Conservation (phyloP, 1,140 invertebrate species). For the Meloidogyne floridensis region DNA sequence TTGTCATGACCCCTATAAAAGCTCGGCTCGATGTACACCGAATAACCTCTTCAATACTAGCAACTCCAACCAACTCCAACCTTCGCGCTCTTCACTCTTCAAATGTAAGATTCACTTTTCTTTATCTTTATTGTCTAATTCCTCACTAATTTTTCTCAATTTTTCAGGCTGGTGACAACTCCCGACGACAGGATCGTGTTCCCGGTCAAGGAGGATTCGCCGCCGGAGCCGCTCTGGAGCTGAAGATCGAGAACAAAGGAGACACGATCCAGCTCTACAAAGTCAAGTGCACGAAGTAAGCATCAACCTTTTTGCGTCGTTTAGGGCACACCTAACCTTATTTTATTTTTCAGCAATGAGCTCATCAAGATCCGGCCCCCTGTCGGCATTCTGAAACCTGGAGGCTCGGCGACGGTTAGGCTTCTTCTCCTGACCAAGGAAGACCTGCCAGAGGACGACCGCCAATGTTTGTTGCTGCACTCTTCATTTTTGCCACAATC, state of each 20-base stretch:
- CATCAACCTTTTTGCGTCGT: neutral
- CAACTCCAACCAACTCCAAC: neutral
- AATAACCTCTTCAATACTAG: neutral
- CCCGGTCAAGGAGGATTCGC: constrained; percentile 1
- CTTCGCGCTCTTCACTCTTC: neutral
- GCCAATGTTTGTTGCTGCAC: neutral
- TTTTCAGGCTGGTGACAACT: neutral
- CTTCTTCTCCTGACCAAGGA: neutral
- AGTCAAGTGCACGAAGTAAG: constrained; percentile 4
- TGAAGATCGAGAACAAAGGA: constrained; percentile 5
- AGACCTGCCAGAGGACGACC: constrained; percentile 4
- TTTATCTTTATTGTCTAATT: neutral
- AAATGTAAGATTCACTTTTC: neutral
- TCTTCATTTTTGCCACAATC: neutral
- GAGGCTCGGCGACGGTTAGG: neutral
- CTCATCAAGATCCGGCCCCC: neutral
- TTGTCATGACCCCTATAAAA: neutral
- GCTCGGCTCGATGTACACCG: neutral
- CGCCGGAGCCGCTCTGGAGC: neutral
- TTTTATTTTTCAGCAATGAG: neutral
- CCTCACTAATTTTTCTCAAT: neutral
- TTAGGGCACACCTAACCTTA: neutral
- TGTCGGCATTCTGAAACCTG: neutral
- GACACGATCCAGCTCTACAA: constrained; percentile 2
- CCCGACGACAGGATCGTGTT: neutral